These are phyloP conservation scores for Plusia festucae DNA, from an alignment of 2,888 invertebrate species.

Conservation along the genomic window DNA sequence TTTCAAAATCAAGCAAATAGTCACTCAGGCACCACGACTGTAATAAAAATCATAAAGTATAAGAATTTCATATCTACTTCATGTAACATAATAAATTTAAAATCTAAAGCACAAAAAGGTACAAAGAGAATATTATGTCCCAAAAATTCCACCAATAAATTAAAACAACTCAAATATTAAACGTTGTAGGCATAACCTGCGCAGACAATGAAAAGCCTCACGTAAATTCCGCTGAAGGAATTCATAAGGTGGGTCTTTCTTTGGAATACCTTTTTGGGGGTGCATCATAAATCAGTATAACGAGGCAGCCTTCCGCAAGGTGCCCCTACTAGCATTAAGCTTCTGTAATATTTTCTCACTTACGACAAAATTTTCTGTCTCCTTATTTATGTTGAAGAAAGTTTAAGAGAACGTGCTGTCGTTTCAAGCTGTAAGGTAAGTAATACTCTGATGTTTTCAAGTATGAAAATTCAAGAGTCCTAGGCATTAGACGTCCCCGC, in stretches of 20 bases:
- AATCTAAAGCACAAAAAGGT: background rate
- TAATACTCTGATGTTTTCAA: conserved; percentile 60
- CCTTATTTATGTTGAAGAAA: conserved; percentile 81
- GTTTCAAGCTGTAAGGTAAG: conserved; percentile 73
- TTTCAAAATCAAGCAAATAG: too few relatives aligned
- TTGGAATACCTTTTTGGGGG: conserved; percentile 78
- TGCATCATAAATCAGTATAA: conserved; percentile 87
- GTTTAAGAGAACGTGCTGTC: conserved; percentile 76
- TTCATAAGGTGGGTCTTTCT: conserved; percentile 78
- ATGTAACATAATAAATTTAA: background rate
- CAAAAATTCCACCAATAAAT: conserved; percentile 52
- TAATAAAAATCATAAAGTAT: too few relatives aligned
- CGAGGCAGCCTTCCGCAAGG: conserved; percentile 84
- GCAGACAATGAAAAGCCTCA: conserved; percentile 67
- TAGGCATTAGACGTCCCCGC: conserved; percentile 35
- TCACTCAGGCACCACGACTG: too few relatives aligned
- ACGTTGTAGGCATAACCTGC: conserved; percentile 58
- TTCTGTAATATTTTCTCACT: conserved; percentile 88
- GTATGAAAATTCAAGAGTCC: conserved; percentile 42
- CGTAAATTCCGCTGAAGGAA: conserved; percentile 74
- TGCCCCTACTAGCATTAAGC: conserved; percentile 86
- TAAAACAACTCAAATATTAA: conserved; percentile 58
- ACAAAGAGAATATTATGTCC: conserved; percentile 36
- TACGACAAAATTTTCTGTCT: conserved; percentile 87
- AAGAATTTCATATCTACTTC: background rate